These are phyloP conservation scores for Mastomys natalensis DNA, from an alignment of 2,113 vertebrate genomes.

Conservation along the genomic window DNA sequence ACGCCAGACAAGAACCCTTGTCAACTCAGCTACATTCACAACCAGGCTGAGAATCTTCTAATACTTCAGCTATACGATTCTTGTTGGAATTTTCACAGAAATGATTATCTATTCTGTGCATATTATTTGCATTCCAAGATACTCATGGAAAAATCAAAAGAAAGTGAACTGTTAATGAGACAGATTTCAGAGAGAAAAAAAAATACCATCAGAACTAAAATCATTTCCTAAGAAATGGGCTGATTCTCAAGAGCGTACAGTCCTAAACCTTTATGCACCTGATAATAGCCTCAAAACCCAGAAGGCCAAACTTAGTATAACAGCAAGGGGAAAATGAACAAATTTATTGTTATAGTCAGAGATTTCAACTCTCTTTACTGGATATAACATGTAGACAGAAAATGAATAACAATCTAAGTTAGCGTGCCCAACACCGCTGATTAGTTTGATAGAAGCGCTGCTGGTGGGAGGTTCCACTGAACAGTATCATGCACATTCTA, in stretches of 20 bases:
- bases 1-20: background rate
- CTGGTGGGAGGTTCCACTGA: background rate
- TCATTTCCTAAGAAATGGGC: background rate
- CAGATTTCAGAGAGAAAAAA: constrained; percentile 46
- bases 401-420: background rate
- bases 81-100: constrained; percentile 29
- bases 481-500: background rate
- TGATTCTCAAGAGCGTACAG: background rate
- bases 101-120: background rate
- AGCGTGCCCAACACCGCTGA: background rate
- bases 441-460: background rate
- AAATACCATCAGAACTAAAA: background rate
- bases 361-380: background rate
- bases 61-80: background rate
- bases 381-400: background rate
- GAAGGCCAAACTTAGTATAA: background rate
- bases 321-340: constrained; percentile 17
- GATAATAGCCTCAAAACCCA: constrained; percentile 39
- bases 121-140: background rate
- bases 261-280: background rate
- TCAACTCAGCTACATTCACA: background rate
- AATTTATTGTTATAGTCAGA: background rate
- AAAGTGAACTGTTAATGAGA: background rate
- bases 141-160: background rate
- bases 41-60: background rate